Percentiles rank a stretch among this genome's conserved stretches.
Conservation (phyloP, 2,797 vertebrate species). For the Melanogrammus aeglefinus region DNA sequence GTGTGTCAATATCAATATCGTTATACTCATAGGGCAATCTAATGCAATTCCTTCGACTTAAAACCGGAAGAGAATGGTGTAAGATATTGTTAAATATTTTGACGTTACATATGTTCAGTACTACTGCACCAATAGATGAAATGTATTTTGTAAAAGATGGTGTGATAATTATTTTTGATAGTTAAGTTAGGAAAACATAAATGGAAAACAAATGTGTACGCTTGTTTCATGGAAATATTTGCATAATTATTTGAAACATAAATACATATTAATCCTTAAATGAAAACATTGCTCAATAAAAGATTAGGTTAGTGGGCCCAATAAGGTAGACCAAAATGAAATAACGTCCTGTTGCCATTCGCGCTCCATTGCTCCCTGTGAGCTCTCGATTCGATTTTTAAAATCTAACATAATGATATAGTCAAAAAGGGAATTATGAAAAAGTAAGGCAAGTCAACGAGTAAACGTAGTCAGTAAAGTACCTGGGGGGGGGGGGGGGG, state of each 20-base stretch:
- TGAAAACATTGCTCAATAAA: background rate
- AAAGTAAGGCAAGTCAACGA: background rate
- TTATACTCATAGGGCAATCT: background rate
- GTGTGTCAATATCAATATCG: constrained; percentile 16
- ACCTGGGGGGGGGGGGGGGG: background rate
- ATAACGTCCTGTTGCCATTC: constrained; percentile 41
- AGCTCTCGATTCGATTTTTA: background rate
- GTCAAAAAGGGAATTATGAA: constrained; percentile 59
- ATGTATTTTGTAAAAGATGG: background rate
- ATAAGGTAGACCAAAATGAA: constrained; percentile 35
- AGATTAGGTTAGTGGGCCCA: background rate
- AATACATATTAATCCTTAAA: background rate
- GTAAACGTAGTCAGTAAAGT: constrained; percentile 48
- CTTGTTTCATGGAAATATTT: no score
- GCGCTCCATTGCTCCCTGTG: constrained; percentile 41
- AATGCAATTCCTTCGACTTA: background rate
- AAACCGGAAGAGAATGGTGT: background rate
- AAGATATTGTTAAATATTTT: background rate
- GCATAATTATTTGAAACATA: no score
- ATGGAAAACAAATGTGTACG: background rate
- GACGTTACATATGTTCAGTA: background rate
- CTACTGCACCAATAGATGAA: background rate
- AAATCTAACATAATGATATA: constrained; percentile 52
- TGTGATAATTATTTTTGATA: background rate
- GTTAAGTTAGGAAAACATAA: background rate